These are phyloP conservation scores for Macroramphosus scolopax DNA, from an alignment of 2,797 vertebrate genomes.

Conservation along the genomic window DNA sequence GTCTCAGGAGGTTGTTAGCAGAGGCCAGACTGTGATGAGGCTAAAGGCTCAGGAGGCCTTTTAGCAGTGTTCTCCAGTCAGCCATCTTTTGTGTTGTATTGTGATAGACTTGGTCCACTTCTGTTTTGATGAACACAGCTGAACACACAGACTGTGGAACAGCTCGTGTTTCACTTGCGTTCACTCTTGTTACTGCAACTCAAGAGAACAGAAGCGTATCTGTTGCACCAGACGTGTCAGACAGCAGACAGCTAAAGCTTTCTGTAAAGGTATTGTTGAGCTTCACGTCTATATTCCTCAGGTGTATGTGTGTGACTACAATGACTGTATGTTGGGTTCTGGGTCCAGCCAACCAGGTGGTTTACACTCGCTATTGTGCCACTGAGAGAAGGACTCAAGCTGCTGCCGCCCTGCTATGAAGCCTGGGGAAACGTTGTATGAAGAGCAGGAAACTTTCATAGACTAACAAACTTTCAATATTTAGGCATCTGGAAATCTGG, in stretches of 20 bases:
- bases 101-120: no score
- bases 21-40: no score
- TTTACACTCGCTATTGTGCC: neutral
- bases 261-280: no score
- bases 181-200: no score
- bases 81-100: no score
- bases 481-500: slow-evolving; percentile 57
- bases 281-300: neutral
- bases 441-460: no score
- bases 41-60: no score
- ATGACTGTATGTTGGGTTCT: no score
- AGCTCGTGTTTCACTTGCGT: neutral
- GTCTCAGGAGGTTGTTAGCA: neutral
- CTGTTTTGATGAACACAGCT: neutral
- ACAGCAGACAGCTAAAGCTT: neutral
- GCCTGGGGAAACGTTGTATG: neutral
- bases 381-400: neutral
- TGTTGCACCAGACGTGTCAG: neutral
- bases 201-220: no score
- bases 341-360: no score
- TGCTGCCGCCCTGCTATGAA: neutral
- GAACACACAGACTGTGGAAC: neutral
- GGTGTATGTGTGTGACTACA: no score
- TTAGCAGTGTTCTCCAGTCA: no score
- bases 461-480: slow-evolving; percentile 28